Evolutionary conservation across 2,797 vertebrate species (phyloP), one percentile per base, ranked within the genome.

Genomic region (Oceanodroma leucorhoa): DNA sequence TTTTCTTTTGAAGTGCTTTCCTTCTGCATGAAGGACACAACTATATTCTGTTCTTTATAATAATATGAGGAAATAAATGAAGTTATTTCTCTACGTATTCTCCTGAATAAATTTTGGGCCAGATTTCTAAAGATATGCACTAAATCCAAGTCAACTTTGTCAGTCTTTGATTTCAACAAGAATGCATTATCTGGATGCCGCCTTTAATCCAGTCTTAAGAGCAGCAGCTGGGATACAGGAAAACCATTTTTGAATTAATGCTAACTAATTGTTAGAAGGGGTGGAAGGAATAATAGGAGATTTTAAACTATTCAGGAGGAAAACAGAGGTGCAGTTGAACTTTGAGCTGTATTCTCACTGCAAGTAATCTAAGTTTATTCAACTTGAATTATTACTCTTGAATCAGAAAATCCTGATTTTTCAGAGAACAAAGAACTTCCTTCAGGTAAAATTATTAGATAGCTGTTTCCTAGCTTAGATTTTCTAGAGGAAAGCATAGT

Each of bases 351-450:
- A 23, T 34, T 78, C 18, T 86, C 23, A 64, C 13, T 83, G 26
- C 40, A 81, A 29, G 16, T 60, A 60, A 64, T 23, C 11, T 27
- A 75, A 73, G n/a, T 36, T 75, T 46, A 67, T 89, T 87, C 21
- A 61, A 21, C 27, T 9, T 10, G 15, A 90, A 58, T 76, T 83
- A 65, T 7, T 58, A 67, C 7, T 36, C 43, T 66, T 43, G 41
- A 83, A 86, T 34, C 27, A 38, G 50, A 87, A 96, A 89, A 79
- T 14, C 10, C 46, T 46, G 21, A 3, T 64, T 83, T 91, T 92
- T 83, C 60, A 43, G 55, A 58, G n/a, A 77, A 83, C 92, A 27
- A 21, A 60, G 41, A 92, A 75, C 3, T 87, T 69, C 54, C n/a
- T 72, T 69, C 46, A 34, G 10, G 30, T 54, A 57, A 87, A 84